Base-by-base conservation (phyloP, 2,888 invertebrate species). In the Agriopis aurantiaria region DNA sequence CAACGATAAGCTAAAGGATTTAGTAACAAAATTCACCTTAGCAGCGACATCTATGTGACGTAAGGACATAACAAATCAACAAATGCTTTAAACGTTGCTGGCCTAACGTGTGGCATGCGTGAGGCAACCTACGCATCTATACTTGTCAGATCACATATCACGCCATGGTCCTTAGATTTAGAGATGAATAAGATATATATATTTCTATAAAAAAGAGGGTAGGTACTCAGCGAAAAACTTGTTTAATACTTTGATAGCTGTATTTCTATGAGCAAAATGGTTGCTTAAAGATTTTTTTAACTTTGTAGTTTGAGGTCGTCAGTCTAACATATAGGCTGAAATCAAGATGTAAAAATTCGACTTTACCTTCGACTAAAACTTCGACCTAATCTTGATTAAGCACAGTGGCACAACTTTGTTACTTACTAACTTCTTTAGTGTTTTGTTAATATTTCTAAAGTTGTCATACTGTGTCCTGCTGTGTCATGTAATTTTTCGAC, bases 401-500 rank as follows among this genome's bases (percentile, higher is more conserved):
- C 75, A 48, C 70, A 59, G 65, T 72, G 68, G 53, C 70, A 70
- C 71, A 73, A 68, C 71, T 59, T 68, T 69, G 59, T 55, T 51
- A 60, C 23, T 52, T 49, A 57, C 40, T 66, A 69, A 7, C 59
- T 46, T 17, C n/a, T 48, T 12, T 0, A 55, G 14, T 23, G 4
- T n/a, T 33, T 17, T 0, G 52, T 33, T 52, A 52, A 51, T 57
- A 58, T 49, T 48, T 61, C 17, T 55, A 60, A 64, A 72, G 72
- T 71, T 68, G 73, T 75, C 68, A 53, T 69, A 61, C 73, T 68
- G 68, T 72, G 75, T 69, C 59, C 65, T 69, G 66, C 53, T 75
- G 77, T 77, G 77, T 77, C 77, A 77, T 77, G 71, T 69, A 61
- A 67, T 59, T 63, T 66, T 65, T 49, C 65, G 61, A 65, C 17